Evolutionary conservation across 2,113 vertebrate genomes (phyloP).

Genomic region (Bos taurus): ARS-UCD2.0 NC_037347.1:30414501-30415000

Average conservation of each 20-base stretch:
- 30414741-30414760: neutral
- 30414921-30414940: neutral
- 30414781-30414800: neutral
- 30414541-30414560: too few species aligned
- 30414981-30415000: neutral
- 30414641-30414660: neutral
- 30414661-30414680: neutral
- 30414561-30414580: too few species aligned
- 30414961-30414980: neutral
- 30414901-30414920: neutral
- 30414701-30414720: neutral
- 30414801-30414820: neutral
- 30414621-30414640: too few species aligned
- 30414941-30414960: neutral
- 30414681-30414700: neutral
- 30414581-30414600: too few species aligned
- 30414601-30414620: too few species aligned
- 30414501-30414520: too few species aligned
- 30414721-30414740: neutral
- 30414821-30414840: neutral
- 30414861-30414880: neutral
- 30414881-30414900: neutral
- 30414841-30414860: neutral
- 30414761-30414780: neutral
- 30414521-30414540: too few species aligned